Conservation (phyloP, 2,888 invertebrate genomes). For the Drosophila subquinaria region DNA sequence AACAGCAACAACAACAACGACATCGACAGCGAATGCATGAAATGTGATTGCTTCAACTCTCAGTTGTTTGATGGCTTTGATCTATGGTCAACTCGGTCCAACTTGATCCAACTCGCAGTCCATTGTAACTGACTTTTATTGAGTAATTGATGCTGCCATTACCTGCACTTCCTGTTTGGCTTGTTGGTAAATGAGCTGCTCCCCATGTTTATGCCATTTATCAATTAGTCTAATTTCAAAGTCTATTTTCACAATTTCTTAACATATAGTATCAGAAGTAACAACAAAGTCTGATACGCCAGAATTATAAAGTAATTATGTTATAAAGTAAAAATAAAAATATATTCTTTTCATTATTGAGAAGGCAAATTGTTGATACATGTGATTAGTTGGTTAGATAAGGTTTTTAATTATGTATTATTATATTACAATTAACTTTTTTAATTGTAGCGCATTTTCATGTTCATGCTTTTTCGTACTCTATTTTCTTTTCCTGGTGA, state of each 20-base stretch:
- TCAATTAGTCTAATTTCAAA: constrained; percentile 53
- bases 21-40: constrained; percentile 39
- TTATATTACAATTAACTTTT: neutral
- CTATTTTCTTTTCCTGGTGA: constrained; percentile 53
- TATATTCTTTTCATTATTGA: too few species aligned
- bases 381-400: too few species aligned
- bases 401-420: too few species aligned
- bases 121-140: constrained; percentile 48
- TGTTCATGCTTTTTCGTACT: constrained; percentile 17
- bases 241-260: neutral
- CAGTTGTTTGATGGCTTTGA: constrained; percentile 61
- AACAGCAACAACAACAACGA: constrained; percentile 14
- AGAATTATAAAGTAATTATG: too few species aligned
- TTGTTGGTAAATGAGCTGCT: constrained; percentile 23
- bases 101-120: neutral
- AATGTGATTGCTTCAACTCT: constrained; percentile 64
- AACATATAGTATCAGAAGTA: neutral
- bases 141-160: constrained; percentile 65
- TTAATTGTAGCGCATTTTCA: neutral
- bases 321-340: too few species aligned
- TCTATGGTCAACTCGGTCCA: constrained; percentile 30
- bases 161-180: constrained; percentile 2
- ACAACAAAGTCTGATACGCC: neutral
- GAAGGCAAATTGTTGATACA: too few species aligned
- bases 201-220: constrained; percentile 23